Evolutionary conservation across 2,113 vertebrate genomes (phyloP).

Genomic region (Gambusia holbrooki): DNA sequence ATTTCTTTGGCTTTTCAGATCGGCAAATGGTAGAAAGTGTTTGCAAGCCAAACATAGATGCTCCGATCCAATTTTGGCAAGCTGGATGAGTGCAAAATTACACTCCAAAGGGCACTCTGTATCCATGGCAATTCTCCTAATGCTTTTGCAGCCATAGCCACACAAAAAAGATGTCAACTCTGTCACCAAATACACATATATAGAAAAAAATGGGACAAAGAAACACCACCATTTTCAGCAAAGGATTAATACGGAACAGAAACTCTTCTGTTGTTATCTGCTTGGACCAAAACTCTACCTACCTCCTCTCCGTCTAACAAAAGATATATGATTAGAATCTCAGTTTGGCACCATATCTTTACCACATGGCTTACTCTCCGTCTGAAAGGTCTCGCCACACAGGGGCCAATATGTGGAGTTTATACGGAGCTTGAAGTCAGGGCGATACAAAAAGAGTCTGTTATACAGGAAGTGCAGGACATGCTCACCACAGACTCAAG

Average conservation of each 20-base stretch:
- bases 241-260: conserved; percentile 54
- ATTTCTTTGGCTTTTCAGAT: conserved; percentile 6
- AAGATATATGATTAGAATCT: conserved; percentile 70
- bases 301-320: conserved; percentile 61
- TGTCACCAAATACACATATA: conserved; percentile 60
- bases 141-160: conserved; percentile 49
- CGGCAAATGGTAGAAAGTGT: conserved; percentile 23
- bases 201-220: conserved; percentile 14
- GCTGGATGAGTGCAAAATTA: conserved; percentile 30
- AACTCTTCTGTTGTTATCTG: conserved; percentile 69
- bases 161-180: conserved; percentile 64
- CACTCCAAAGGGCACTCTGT: conserved; percentile 51
- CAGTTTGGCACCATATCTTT: conserved; percentile 62
- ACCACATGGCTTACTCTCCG: conserved; percentile 62
- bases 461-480: conserved; percentile 32
- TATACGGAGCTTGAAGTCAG: conserved; percentile 59
- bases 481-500: conserved; percentile 22
- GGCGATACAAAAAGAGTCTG: conserved; percentile 32
- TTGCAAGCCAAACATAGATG: conserved; percentile 40
- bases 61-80: conserved; percentile 20
- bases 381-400: conserved; percentile 58
- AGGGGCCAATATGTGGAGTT: conserved; percentile 70
- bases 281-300: conserved; percentile 18
- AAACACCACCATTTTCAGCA: conserved; percentile 57
- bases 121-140: conserved; percentile 61